Base-by-base conservation (phyloP, 2,888 invertebrate genomes). In the Oligia fasciuncula region DNA sequence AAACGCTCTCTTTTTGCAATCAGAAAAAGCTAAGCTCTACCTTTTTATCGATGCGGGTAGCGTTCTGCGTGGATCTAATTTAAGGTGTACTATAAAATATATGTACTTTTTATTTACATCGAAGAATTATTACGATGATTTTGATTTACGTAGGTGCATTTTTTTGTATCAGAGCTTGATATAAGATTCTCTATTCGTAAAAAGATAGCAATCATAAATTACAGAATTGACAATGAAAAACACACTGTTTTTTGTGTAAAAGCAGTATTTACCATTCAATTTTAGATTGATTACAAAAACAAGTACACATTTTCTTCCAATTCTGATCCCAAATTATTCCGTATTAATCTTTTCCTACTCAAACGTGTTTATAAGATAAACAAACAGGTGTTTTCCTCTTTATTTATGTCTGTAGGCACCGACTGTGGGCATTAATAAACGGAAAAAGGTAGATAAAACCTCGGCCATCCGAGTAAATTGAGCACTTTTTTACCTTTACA, bases 401-500 rank as follows among this genome's bases (percentile, higher is more conserved):
- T 76, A 79, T 86, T 71, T 89, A 86, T 88, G 84, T 81, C 77
- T 83, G 71, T 66, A 70, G 40, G 51, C 76, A 79, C 73, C 71
- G 75, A 57, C 60, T 66, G 76, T 73, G 79, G 76, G 76, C 69
- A 84, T 78, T 84, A 73, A 72, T 86, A 88, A 87, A 86, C 81
- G 87, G 74, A 78, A 80, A 89, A 88, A 88, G 84, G 84, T 75
- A 88, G 84, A 90, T 89, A 74, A 91, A 91, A 91, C 87, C 88
- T 87, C 85, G 77, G 77, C 86, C 86, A 87, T 89, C 85, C 79
- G 68, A 87, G 87, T 85, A 90, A 93, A 93, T 91, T 89, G 89
- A 89, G 86, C 89, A 89, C 89, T 92, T 91, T 92, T 92, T 91
- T 87, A 92, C 91, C 90, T 91, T 87, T 86, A 90, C 85, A 90